Evolutionary conservation across 2,113 vertebrate species (phyloP), one percentile per base, ranked within the genome.

Genomic region (Sylvicapra grimmia): DNA sequence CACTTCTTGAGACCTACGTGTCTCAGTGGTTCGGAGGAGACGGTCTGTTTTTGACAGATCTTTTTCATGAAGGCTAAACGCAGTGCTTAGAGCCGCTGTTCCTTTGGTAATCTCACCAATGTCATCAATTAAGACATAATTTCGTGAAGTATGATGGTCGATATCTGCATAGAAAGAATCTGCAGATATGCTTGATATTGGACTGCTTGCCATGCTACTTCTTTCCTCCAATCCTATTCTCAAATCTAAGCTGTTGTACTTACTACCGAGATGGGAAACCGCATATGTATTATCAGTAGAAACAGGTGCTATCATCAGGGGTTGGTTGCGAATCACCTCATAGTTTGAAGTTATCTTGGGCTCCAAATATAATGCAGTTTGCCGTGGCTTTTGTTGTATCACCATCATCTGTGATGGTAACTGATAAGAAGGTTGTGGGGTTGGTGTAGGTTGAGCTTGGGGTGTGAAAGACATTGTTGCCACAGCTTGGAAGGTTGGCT

Each of bases 161-260:
- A 99, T 99, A 97, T 99, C 99, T 96, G 99, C 99, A 98, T 99
- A 99, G 98, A 99, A 99, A 0, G 99, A 99, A 98, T 99, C 99
- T 85, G 99, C 99, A 95, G 99, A 99, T 98, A 99, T 99, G 97
- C 99, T 99, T 72, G 99, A 99, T 99, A 99, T 99, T 56, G 99
- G 99, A 96, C 99, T 99, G 96, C 99, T 99, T 12, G 99, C 99
- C 98, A 99, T 99, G 97, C 99, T 99, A 83, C 99, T 99, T 96
- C 99, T 99, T 97, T 99, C 99, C 7, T 99, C 99, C 97, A 99
- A 97, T 8, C 99, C 99, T 92, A 99, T 98, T 91, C 99, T 99
- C 95, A 99, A 99, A 92, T 99, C 99, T 96, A 99, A 98, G 95
- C 98, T 99, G 97, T 99, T 99, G 85, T 99, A 99, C 98, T 99